phyloP scores from a whole-genome alignment of 2,888 invertebrate species.

The Chymomyza amoena region DNA sequence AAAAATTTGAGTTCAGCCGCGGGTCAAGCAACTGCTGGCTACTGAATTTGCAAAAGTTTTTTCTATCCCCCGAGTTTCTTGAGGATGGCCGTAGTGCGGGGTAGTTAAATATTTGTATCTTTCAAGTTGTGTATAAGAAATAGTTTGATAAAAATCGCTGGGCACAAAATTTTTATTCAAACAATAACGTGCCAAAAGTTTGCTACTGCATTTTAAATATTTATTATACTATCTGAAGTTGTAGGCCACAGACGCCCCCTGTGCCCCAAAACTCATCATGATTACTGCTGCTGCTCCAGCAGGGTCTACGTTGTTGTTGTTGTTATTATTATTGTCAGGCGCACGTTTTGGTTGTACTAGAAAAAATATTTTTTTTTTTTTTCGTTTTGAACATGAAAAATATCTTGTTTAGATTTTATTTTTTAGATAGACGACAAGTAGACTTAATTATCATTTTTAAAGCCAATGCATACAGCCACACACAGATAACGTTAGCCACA shows the following conservation, averaged over 20 bases:
- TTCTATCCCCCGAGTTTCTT: not conserved
- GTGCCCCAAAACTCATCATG: not conserved
- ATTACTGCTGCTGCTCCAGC: not conserved
- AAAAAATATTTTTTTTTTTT: constrained; percentile 32
- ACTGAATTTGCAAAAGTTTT: constrained; percentile 55
- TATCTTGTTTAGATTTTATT: constrained; percentile 77
- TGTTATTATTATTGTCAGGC: constrained; percentile 22
- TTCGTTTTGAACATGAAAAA: constrained; percentile 73
- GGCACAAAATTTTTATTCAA: constrained; percentile 53
- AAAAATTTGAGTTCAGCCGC: constrained; percentile 66
- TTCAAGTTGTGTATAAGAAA: constrained; percentile 40
- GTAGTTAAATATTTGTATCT: constrained; percentile 44
- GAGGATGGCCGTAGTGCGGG: not conserved
- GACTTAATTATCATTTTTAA: constrained; percentile 76
- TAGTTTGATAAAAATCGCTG: constrained; percentile 65
- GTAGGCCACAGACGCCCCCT: constrained; percentile 21
- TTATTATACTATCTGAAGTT: constrained; percentile 56
- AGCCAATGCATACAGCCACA: constrained; percentile 19
- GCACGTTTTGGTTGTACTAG: constrained; percentile 76
- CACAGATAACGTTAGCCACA: constrained; percentile 18
- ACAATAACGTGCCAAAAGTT: constrained; percentile 76
- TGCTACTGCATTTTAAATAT: constrained; percentile 76
- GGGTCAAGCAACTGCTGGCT: constrained; percentile 68
- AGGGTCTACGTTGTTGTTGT: constrained; percentile 8
- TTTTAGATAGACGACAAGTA: constrained; percentile 75